phyloP scores from a whole-genome alignment of 2,797 vertebrate species.

The Ciconia nigra region DNA sequence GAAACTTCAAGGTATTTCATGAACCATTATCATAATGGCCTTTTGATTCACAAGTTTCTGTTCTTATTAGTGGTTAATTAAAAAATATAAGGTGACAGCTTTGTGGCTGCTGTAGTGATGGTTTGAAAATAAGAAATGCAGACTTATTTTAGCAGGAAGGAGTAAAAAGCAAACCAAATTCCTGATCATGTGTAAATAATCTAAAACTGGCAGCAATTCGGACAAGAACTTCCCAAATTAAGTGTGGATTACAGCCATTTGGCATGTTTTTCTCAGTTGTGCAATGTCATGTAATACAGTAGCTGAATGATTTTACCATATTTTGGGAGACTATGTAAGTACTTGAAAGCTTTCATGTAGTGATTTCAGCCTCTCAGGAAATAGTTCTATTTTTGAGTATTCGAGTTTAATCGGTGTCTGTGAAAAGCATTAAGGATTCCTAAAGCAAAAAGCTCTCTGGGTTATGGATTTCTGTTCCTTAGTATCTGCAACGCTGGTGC shows the following conservation, averaged over 20 bases:
- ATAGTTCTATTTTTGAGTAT: neutral
- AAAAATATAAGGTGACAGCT: neutral
- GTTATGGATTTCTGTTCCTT: neutral
- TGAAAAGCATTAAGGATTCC: neutral
- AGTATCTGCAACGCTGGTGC: neutral
- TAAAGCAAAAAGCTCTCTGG: neutral
- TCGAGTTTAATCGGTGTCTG: neutral
- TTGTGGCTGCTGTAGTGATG: neutral
- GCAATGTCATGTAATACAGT: slow-evolving; percentile 6
- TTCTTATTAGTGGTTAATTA: neutral
- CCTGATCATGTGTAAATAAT: neutral
- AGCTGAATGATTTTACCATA: slow-evolving; percentile 7
- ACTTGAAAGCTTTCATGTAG: neutral
- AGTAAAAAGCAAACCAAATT: neutral
- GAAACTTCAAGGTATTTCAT: neutral
- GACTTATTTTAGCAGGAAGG: neutral
- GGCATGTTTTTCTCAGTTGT: neutral
- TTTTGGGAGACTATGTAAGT: neutral
- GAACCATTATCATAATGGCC: neutral
- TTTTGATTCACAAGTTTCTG: neutral
- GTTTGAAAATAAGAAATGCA: neutral
- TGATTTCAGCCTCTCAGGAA: slow-evolving; percentile 24
- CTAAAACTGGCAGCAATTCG: neutral
- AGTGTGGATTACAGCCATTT: neutral
- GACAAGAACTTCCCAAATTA: neutral